These are phyloP conservation scores for Parazoanthus swiftii DNA, from an alignment of 92 coral and sea anemone genomes.

Conservation along the genomic window DNA sequence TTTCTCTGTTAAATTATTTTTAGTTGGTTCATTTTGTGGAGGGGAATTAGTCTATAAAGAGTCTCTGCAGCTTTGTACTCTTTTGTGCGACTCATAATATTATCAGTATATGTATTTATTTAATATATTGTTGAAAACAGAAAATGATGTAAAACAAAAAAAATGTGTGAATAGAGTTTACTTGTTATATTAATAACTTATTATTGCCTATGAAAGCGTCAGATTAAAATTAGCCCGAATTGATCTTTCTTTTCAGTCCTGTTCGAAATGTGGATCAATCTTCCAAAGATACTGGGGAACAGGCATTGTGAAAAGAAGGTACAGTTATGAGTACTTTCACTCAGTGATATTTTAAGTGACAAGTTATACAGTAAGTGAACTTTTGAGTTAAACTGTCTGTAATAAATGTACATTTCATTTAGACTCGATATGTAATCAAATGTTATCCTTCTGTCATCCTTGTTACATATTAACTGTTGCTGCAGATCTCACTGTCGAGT, in stretches of 20 bases:
- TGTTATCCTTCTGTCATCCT: neutral
- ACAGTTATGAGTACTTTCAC: neutral
- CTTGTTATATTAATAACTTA: too few relatives aligned
- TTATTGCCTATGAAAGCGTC: neutral
- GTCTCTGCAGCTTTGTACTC: too few relatives aligned
- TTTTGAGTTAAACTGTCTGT: too few relatives aligned
- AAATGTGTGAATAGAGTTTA: too few relatives aligned
- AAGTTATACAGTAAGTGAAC: neutral
- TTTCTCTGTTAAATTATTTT: too few relatives aligned
- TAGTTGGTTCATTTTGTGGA: too few relatives aligned
- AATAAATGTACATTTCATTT: neutral
- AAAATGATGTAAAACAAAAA: too few relatives aligned
- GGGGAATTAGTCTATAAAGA: too few relatives aligned
- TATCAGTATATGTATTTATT: too few relatives aligned
- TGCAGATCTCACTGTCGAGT: conserved; percentile 95
- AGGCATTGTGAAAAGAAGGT: conserved; percentile 88
- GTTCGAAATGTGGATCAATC: conserved; percentile 91
- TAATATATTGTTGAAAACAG: too few relatives aligned
- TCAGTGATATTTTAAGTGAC: neutral
- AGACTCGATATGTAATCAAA: neutral
- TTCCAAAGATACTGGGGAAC: conserved; percentile 94
- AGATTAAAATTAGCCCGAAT: neutral
- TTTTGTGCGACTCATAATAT: too few relatives aligned
- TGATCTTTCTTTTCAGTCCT: conserved; percentile 58
- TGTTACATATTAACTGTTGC: neutral